Conservation (phyloP, 2,888 invertebrate genomes). For the Eilema caniola region DNA sequence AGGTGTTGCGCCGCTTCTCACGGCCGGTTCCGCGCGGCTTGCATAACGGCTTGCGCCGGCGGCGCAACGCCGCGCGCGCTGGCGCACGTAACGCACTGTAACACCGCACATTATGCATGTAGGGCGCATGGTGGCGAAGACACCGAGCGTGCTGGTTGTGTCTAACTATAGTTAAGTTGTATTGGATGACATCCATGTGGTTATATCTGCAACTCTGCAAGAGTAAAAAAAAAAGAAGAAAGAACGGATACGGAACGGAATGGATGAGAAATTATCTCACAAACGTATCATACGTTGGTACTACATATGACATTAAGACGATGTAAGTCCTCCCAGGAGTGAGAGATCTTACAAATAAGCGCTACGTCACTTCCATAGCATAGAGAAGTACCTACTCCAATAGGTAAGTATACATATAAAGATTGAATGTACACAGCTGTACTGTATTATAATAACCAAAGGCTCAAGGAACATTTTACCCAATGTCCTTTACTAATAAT, state of each 20-base stretch:
- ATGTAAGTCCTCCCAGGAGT: no score
- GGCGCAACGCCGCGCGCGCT: slow-evolving; percentile 41
- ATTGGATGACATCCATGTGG: background rate
- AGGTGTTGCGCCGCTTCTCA: slow-evolving; percentile 80
- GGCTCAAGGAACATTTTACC: background rate
- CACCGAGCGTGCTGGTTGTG: slow-evolving; percentile 29
- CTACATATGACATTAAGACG: no score
- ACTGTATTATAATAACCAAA: background rate
- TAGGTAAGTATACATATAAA: background rate
- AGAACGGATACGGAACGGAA: background rate
- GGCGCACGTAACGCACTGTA: slow-evolving; percentile 79
- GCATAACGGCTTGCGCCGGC: slow-evolving; percentile 72
- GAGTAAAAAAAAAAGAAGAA: background rate
- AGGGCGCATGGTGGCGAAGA: slow-evolving; percentile 66
- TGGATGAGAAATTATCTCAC: background rate
- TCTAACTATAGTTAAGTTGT: slow-evolving; percentile 1
- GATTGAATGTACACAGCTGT: background rate
- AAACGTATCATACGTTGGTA: background rate
- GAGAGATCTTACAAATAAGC: background rate
- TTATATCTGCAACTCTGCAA: background rate
- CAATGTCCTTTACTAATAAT: slow-evolving; percentile 18
- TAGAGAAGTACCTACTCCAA: background rate
- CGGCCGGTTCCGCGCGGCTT: slow-evolving; percentile 76
- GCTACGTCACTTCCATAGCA: background rate
- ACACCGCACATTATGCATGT: slow-evolving; percentile 80